A percentile compares a stretch with the other conserved stretches of the same genome.
These are phyloP conservation scores for Euwallacea fornicatus DNA, from an alignment of 1,140 invertebrate genomes.

Conservation along the genomic window DNA sequence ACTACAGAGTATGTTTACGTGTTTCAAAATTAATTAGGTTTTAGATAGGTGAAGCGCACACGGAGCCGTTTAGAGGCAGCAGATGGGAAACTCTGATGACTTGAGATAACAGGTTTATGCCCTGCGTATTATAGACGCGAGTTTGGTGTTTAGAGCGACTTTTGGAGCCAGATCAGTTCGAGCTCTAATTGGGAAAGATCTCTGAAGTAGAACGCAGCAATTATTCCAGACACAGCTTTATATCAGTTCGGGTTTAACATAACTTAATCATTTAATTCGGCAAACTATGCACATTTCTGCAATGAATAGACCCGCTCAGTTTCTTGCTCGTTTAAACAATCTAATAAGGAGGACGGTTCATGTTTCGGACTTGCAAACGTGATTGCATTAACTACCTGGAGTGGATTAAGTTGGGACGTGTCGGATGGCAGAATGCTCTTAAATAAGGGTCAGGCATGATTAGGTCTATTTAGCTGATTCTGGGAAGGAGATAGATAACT, in stretches of 20 bases:
- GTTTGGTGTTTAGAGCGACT: not conserved
- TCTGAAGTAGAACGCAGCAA: not conserved
- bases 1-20: conserved; percentile 2
- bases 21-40: conserved; percentile 16
- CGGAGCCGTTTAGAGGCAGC: not conserved
- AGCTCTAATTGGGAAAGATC: not conserved
- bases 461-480: no score
- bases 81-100: conserved; percentile 14
- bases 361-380: conserved; percentile 30
- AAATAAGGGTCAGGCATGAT: no score
- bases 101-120: conserved; percentile 11
- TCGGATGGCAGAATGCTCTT: conserved; percentile 6
- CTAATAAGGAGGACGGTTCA: conserved; percentile 25
- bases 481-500: no score
- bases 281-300: conserved; percentile 8
- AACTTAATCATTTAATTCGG: conserved; percentile 15
- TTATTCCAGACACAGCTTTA: not conserved
- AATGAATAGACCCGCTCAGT: conserved; percentile 10
- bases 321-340: conserved; percentile 27
- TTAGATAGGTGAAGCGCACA: conserved; percentile 9
- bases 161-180: not conserved
- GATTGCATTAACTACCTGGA: conserved; percentile 35
- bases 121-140: not conserved
- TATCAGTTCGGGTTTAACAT: conserved; percentile 8
- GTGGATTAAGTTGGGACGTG: conserved; percentile 30